Percentiles rank a stretch among this genome's conserved stretches.
phyloP scores from a whole-genome alignment of 2,797 vertebrate species.

The Naso thynnoides region DNA sequence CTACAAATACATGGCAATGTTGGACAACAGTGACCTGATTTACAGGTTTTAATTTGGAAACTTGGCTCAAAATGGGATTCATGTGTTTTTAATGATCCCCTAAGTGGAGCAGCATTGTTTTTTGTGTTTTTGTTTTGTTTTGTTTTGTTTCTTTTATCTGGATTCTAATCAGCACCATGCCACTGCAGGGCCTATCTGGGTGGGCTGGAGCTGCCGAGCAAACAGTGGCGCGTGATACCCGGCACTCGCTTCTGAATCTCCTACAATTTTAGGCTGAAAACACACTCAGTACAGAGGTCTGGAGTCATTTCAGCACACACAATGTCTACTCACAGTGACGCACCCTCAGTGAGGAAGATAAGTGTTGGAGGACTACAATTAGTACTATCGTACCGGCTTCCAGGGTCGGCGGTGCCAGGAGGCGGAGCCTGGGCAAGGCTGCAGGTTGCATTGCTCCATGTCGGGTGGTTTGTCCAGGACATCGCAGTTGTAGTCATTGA shows the following conservation, averaged over 20 bases:
- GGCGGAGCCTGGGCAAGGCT: constrained; percentile 90
- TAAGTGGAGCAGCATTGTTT: constrained; percentile 76
- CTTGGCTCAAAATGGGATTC: constrained; percentile 63
- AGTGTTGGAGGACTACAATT: constrained; percentile 52
- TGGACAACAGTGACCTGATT: constrained; percentile 74
- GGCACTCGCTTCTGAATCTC: constrained; percentile 42
- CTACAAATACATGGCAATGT: constrained; percentile 71
- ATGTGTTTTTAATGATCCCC: constrained; percentile 76
- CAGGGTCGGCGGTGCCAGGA: constrained; percentile 94
- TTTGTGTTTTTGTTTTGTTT: constrained; percentile 49
- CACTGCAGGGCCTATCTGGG: constrained; percentile 67
- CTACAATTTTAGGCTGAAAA: constrained; percentile 56
- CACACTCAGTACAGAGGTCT: constrained; percentile 49
- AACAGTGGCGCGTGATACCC: constrained; percentile 49
- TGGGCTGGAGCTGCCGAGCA: constrained; percentile 56
- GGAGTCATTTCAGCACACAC: constrained; percentile 66
- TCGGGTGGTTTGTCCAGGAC: constrained; percentile 91
- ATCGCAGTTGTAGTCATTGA: constrained; percentile 93
- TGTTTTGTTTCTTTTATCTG: constrained; percentile 49
- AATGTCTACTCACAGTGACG: constrained; percentile 73
- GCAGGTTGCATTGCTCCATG: constrained; percentile 89
- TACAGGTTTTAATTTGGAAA: constrained; percentile 70
- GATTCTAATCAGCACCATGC: constrained; percentile 82
- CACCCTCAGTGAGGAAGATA: constrained; percentile 59
- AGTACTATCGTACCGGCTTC: constrained; percentile 96